Percentiles rank a stretch among this genome's conserved stretches.
phyloP scores from a whole-genome alignment of 2,113 vertebrate species.

The Prionailurus bengalensis region DNA sequence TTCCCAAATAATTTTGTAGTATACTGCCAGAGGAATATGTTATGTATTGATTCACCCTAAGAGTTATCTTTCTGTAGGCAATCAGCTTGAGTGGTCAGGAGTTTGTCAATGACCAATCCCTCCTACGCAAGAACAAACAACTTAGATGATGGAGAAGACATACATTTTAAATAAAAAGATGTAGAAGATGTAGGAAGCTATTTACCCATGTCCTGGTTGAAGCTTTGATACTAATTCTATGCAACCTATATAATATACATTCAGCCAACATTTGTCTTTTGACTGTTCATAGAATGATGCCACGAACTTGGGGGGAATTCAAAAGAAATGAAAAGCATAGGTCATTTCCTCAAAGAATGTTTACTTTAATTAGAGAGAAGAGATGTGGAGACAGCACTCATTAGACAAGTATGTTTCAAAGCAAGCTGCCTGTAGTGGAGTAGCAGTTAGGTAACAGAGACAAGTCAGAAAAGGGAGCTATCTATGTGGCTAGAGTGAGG shows the following conservation, averaged over 20 bases:
- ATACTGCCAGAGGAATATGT: neutral
- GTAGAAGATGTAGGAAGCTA: neutral
- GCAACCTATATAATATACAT: slow-evolving; percentile 14
- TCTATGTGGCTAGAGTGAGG: neutral
- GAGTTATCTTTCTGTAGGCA: neutral
- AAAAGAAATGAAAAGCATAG: slow-evolving; percentile 59
- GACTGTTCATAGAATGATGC: neutral
- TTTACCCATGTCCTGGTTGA: neutral
- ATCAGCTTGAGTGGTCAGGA: neutral
- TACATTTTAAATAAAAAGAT: neutral
- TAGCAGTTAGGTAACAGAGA: slow-evolving; percentile 46
- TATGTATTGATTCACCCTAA: neutral
- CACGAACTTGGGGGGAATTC: neutral
- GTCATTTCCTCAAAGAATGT: slow-evolving; percentile 39
- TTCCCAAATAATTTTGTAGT: slow-evolving; percentile 22
- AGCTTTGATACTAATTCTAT: neutral
- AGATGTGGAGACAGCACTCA: neutral
- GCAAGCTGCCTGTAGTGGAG: slow-evolving; percentile 14
- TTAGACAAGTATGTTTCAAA: slow-evolving; percentile 52
- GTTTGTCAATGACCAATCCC: neutral
- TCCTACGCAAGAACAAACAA: neutral
- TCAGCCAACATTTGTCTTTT: slow-evolving; percentile 46
- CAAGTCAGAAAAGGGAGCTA: neutral
- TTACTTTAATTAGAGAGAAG: slow-evolving; percentile 36
- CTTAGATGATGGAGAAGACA: neutral